Percentiles rank a stretch among this genome's conserved stretches.
Evolutionary conservation across 2,888 invertebrate genomes (phyloP).

Genomic region (Scaptomyza reducta): DNA sequence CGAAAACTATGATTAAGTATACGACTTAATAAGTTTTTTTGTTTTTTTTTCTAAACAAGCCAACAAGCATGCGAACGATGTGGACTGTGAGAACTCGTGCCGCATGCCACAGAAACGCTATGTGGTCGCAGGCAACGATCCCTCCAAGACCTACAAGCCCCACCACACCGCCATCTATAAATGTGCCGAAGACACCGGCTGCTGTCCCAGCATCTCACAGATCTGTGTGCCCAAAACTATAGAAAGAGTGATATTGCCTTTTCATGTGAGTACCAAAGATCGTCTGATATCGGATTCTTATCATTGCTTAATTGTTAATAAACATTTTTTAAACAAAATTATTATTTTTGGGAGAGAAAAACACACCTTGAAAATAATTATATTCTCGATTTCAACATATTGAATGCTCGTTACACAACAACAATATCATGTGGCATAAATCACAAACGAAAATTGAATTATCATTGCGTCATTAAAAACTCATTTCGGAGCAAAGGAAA

Average conservation of each 20-base stretch:
- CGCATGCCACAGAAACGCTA: conserved; percentile 89
- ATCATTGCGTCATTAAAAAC: conserved; percentile 79
- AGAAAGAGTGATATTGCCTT: conserved; percentile 89
- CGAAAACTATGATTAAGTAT: background rate
- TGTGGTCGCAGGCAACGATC: conserved; percentile 86
- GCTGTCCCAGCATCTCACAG: conserved; percentile 89
- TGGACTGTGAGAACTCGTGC: conserved; percentile 78
- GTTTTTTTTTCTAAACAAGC: no score
- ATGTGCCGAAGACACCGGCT: conserved; percentile 94
- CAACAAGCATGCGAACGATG: conserved; percentile 76
- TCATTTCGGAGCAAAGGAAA: conserved; percentile 53
- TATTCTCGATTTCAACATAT: conserved; percentile 63
- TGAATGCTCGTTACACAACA: conserved; percentile 65
- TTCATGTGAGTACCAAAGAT: conserved; percentile 89
- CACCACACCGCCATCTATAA: conserved; percentile 94
- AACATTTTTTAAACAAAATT: no score
- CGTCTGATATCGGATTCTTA: no score
- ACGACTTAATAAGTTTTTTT: background rate
- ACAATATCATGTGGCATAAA: conserved; percentile 66
- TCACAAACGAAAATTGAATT: conserved; percentile 78
- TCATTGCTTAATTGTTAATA: conserved; percentile 7
- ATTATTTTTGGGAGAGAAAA: no score
- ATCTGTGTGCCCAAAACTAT: conserved; percentile 92
- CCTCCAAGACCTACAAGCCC: conserved; percentile 91
- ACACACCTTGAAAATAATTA: conserved; percentile 52